These are phyloP conservation scores for Colletes collaris DNA, from an alignment of 2,888 invertebrate genomes.

Conservation along the genomic window DNA sequence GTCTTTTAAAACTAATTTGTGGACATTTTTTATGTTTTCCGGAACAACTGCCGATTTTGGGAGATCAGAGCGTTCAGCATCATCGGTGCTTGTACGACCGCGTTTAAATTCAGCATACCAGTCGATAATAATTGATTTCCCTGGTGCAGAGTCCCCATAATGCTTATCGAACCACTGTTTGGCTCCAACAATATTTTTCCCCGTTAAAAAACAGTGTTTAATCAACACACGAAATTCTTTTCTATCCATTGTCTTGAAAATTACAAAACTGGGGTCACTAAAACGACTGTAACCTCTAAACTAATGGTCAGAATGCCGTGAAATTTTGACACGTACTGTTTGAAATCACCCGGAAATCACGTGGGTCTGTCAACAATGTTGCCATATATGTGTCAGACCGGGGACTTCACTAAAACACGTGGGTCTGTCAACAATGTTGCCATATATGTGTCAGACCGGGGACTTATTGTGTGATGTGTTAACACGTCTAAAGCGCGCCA, in stretches of 20 bases:
- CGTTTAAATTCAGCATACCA: conserved; percentile 16
- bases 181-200: too few species aligned
- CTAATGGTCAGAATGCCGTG: conserved; percentile 7
- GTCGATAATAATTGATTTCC: too few species aligned
- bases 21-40: conserved; percentile 22
- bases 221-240: conserved; percentile 7
- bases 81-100: conserved; percentile 9
- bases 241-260: conserved; percentile 15
- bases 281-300: conserved; percentile 1
- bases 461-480: conserved; percentile 19
- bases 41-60: not conserved
- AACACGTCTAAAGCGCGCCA: not conserved
- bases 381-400: too few species aligned
- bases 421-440: too few species aligned
- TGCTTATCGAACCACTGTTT: too few species aligned
- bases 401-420: too few species aligned
- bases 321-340: conserved; percentile 18
- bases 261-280: conserved; percentile 8
- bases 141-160: too few species aligned
- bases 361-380: not conserved
- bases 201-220: too few species aligned
- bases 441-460: not conserved
- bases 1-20: conserved; percentile 48
- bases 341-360: not conserved
- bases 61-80: conserved; percentile 8